A percentile compares a stretch with the other conserved stretches of the same genome.
These are phyloP conservation scores for Lepus americanus DNA, from an alignment of 2,113 vertebrate genomes.

Conservation along the genomic window DNA sequence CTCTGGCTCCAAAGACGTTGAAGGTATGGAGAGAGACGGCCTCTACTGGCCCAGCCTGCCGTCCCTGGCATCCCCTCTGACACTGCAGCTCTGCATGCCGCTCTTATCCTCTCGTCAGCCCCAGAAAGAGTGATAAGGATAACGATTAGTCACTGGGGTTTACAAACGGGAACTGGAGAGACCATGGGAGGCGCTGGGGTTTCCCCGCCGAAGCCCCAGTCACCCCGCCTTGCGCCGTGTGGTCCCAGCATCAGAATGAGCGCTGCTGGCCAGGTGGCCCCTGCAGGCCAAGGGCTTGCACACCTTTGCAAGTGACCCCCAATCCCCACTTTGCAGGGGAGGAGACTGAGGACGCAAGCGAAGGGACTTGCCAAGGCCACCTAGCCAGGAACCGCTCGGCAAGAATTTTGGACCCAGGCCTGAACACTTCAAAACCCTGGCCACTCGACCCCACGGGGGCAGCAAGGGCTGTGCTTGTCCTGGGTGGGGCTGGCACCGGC, in stretches of 20 bases:
- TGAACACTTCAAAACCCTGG: neutral
- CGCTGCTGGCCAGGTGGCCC: neutral
- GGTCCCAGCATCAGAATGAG: neutral
- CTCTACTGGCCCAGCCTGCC: neutral
- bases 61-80: neutral
- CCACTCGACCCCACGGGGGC: neutral
- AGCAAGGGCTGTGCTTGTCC: neutral
- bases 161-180: neutral
- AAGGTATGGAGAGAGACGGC: neutral
- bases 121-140: neutral
- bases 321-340: neutral
- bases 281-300: neutral
- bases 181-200: conserved; percentile 1
- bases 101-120: neutral
- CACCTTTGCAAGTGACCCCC: neutral
- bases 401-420: neutral
- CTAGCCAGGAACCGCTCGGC: neutral
- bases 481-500: neutral
- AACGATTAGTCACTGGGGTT: conserved; percentile 7
- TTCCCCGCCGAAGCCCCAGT: neutral
- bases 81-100: neutral
- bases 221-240: neutral
- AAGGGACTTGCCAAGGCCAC: neutral
- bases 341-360: neutral
- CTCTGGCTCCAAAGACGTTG: neutral